These are phyloP conservation scores for Carollia perspicillata DNA, from an alignment of 2,113 vertebrate species.

Conservation along the genomic window DNA sequence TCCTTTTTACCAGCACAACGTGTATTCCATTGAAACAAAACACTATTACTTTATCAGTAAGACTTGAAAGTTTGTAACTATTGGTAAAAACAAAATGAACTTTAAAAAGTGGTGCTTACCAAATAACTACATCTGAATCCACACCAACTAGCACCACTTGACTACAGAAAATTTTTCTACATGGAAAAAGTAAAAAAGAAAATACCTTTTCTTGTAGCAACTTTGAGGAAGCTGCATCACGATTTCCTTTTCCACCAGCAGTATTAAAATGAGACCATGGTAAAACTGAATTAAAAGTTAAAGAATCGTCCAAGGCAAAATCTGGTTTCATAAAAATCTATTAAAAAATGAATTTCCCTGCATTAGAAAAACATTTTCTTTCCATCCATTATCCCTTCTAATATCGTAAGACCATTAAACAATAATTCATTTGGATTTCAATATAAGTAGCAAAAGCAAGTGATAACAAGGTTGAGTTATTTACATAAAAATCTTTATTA, in stretches of 20 bases:
- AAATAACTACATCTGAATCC: conserved; percentile 47
- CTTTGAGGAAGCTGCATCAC: conserved; percentile 92
- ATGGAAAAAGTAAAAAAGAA: conserved; percentile 6
- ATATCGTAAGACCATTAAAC: conserved; percentile 4
- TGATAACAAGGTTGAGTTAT: not conserved
- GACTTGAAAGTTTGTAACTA: not conserved
- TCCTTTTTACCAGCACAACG: not conserved
- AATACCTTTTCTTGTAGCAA: conserved; percentile 97
- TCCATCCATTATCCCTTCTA: conserved; percentile 9
- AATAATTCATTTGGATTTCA: conserved; percentile 37
- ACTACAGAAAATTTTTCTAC: conserved; percentile 11
- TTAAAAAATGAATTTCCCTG: conserved; percentile 65
- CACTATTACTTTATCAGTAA: conserved; percentile 11
- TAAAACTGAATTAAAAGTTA: conserved; percentile 94
- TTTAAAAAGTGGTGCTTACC: conserved; percentile 1
- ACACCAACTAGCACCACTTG: not conserved
- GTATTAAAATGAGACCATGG: conserved; percentile 98
- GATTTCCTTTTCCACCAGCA: conserved; percentile 90
- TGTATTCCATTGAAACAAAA: conserved; percentile 19
- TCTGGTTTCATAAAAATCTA: conserved; percentile 99
- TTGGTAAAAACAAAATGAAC: conserved; percentile 34
- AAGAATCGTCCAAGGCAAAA: conserved; percentile 95
- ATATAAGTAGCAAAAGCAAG: conserved; percentile 39
- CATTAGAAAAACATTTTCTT: conserved; percentile 50
- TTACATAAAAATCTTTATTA: not conserved